These are phyloP conservation scores for Chaitophorus viminalis DNA, from an alignment of 2,888 invertebrate species.

Conservation along the genomic window DNA sequence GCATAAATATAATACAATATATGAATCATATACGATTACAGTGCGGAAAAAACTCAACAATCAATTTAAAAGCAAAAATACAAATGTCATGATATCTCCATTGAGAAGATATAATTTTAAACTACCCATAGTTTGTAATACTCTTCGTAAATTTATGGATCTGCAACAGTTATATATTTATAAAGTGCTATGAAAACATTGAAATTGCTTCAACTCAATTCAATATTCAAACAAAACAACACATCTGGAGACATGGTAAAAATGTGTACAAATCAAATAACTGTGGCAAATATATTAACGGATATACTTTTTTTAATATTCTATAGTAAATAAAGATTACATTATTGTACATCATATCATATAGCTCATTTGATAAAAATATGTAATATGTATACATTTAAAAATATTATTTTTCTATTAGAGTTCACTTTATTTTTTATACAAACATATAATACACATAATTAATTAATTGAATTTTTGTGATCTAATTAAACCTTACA, in stretches of 20 bases:
- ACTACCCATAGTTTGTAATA: background rate
- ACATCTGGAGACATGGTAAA: background rate
- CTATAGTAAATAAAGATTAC: too few relatives aligned
- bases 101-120: background rate
- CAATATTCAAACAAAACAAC: background rate
- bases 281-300: too few relatives aligned
- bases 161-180: background rate
- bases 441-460: too few relatives aligned
- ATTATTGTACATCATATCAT: too few relatives aligned
- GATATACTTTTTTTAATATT: too few relatives aligned
- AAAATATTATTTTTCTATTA: too few relatives aligned
- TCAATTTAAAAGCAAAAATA: background rate
- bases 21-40: background rate
- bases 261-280: background rate
- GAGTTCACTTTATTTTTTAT: too few relatives aligned
- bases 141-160: background rate
- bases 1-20: too few relatives aligned
- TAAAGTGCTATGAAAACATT: background rate
- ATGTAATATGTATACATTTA: too few relatives aligned
- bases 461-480: too few relatives aligned
- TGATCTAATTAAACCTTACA: too few relatives aligned
- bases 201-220: background rate
- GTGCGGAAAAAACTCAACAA: background rate
- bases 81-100: background rate
- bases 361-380: too few relatives aligned